These are phyloP conservation scores for Amiota minor DNA, from an alignment of 2,888 invertebrate genomes.

Conservation along the genomic window DNA sequence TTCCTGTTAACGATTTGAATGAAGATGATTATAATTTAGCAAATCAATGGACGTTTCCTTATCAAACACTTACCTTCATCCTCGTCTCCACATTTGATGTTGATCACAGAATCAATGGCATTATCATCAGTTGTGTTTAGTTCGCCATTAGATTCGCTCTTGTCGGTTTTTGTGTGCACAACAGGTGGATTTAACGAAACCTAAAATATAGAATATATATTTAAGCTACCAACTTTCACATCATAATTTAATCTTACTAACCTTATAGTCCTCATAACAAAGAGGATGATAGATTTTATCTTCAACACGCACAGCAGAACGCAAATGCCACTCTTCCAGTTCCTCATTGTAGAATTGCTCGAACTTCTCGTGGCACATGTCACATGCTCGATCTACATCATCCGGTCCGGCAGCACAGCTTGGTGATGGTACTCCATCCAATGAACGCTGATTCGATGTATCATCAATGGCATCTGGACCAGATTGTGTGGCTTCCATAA, in stretches of 20 bases:
- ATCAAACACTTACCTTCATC: slow-evolving; percentile 50
- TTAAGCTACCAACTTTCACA: background rate
- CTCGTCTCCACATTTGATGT: slow-evolving; percentile 62
- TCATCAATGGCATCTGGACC: slow-evolving; percentile 76
- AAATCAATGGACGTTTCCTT: slow-evolving; percentile 14
- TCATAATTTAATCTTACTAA: slow-evolving; percentile 60
- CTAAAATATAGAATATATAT: slow-evolving; percentile 42
- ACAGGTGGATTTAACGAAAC: slow-evolving; percentile 66
- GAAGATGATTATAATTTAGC: background rate
- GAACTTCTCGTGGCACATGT: slow-evolving; percentile 93
- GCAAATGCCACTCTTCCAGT: slow-evolving; percentile 96
- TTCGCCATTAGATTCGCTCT: slow-evolving; percentile 41
- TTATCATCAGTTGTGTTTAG: slow-evolving; percentile 66
- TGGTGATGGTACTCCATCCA: slow-evolving; percentile 76
- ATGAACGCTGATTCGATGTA: slow-evolving; percentile 75
- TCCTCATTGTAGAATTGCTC: slow-evolving; percentile 98
- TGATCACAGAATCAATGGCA: slow-evolving; percentile 68
- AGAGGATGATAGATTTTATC: slow-evolving; percentile 89
- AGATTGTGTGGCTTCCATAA: slow-evolving; percentile 83
- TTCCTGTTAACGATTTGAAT: background rate
- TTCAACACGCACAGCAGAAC: slow-evolving; percentile 85
- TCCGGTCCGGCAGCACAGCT: slow-evolving; percentile 82
- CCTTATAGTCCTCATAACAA: slow-evolving; percentile 91
- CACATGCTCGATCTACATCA: slow-evolving; percentile 82
- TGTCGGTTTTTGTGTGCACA: slow-evolving; percentile 36